A percentile compares a stretch with the other conserved stretches of the same genome.
Conservation (phyloP, 2,113 vertebrate species). For the Ceyx margarethae region DNA sequence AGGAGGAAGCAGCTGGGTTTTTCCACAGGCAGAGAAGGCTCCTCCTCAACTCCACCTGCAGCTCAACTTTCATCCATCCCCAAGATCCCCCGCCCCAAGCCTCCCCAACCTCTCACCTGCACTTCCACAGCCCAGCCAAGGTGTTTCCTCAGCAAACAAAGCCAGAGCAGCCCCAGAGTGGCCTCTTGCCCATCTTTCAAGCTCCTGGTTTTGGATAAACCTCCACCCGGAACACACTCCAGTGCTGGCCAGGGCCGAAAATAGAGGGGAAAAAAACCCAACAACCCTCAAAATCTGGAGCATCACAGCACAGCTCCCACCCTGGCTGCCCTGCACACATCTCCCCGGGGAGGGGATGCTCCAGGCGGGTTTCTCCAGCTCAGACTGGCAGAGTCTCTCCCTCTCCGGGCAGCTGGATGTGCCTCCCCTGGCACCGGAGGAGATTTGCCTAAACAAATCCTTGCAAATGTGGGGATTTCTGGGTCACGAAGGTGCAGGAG, state of each 20-base stretch:
- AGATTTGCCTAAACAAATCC: slow-evolving; percentile 58
- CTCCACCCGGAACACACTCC: not conserved
- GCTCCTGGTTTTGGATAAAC: not conserved
- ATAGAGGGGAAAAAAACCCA: rapidly evolving
- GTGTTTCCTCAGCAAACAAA: not conserved
- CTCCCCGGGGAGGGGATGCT: not conserved
- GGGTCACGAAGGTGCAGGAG: not conserved
- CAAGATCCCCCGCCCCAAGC: rapidly evolving
- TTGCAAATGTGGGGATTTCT: not conserved
- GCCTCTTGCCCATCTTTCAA: not conserved
- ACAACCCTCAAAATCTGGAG: not conserved
- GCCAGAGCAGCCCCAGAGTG: not conserved
- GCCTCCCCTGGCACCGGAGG: rapidly evolving
- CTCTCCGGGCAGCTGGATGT: rapidly evolving
- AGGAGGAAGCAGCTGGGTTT: rapidly evolving
- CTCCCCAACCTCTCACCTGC: rapidly evolving
- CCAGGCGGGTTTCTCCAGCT: not conserved
- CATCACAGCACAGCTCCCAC: not conserved
- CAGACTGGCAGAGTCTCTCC: not conserved
- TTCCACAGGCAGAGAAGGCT: not conserved
- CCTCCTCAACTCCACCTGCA: not conserved
- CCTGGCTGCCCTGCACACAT: not conserved
- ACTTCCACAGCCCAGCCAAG: rapidly evolving
- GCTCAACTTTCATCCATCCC: not conserved
- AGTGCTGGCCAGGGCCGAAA: not conserved